These are phyloP conservation scores for Cricetomys ansorgei DNA, from an alignment of 2,113 vertebrate species.

Conservation along the genomic window DNA sequence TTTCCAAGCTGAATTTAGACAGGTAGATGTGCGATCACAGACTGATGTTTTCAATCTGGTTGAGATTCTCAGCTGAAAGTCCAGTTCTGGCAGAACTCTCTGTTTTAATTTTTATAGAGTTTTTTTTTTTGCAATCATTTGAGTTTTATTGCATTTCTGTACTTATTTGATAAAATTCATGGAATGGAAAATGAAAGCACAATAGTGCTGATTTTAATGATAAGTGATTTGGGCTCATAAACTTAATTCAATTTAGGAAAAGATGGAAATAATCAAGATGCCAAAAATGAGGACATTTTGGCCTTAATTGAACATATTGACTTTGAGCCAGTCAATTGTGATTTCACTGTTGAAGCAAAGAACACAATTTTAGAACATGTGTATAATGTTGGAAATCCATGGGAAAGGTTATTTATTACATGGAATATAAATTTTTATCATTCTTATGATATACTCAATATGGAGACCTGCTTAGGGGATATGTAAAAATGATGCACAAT, in stretches of 20 bases:
- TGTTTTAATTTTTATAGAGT: slow-evolving; percentile 13
- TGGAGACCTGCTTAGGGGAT: background rate
- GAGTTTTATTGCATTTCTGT: slow-evolving; percentile 21
- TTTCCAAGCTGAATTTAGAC: slow-evolving; percentile 1
- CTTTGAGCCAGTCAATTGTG: background rate
- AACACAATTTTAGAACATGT: background rate
- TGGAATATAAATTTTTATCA: background rate
- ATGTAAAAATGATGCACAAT: background rate
- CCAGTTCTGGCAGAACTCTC: background rate
- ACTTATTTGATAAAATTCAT: slow-evolving; percentile 49
- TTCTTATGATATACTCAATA: background rate
- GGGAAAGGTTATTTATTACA: slow-evolving; percentile 35
- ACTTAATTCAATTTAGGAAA: slow-evolving; percentile 63
- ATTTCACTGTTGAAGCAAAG: slow-evolving; percentile 34
- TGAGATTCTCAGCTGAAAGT: background rate
- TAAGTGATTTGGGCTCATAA: slow-evolving; percentile 50
- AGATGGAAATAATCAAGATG: slow-evolving; percentile 52
- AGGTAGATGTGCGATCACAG: background rate
- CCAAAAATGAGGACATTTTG: slow-evolving; percentile 14
- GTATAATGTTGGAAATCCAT: background rate
- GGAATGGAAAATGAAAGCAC: slow-evolving; percentile 42
- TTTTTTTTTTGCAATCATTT: slow-evolving; percentile 55
- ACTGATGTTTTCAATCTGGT: background rate
- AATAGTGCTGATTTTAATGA: slow-evolving; percentile 52
- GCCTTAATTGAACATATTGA: slow-evolving; percentile 47